A percentile compares a stretch with the other conserved stretches of the same genome.
phyloP scores from a whole-genome alignment of 2,888 invertebrate species.

The Allophyes oxyacanthae region DNA sequence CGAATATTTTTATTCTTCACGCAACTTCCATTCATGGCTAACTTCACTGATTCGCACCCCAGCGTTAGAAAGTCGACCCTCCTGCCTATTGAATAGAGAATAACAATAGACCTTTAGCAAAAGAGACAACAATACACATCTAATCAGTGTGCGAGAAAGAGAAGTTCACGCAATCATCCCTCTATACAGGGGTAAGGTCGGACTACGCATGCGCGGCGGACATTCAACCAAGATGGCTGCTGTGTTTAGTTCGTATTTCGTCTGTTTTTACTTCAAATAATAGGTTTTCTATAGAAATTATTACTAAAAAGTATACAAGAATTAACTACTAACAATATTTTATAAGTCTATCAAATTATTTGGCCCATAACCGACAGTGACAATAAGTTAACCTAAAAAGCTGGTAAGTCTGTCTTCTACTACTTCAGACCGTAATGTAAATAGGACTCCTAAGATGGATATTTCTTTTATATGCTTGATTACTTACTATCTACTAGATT shows the following conservation, averaged over 20 bases:
- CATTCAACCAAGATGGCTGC: slow-evolving; percentile 85
- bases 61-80: slow-evolving; percentile 75
- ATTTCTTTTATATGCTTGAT: no score
- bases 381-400: slow-evolving; percentile 5
- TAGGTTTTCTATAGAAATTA: background rate
- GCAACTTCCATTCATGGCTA: slow-evolving; percentile 55
- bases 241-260: slow-evolving; percentile 69
- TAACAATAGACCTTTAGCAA: slow-evolving; percentile 70
- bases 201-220: slow-evolving; percentile 75
- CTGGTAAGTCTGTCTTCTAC: slow-evolving; percentile 40
- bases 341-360: background rate
- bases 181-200: slow-evolving; percentile 67
- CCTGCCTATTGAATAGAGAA: slow-evolving; percentile 71
- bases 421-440: slow-evolving; percentile 6
- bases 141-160: slow-evolving; percentile 56
- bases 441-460: no score
- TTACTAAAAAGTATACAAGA: background rate
- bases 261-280: slow-evolving; percentile 49
- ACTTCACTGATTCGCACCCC: slow-evolving; percentile 72
- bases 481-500: no score
- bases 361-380: background rate
- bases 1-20: background rate
- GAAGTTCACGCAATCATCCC: slow-evolving; percentile 69
- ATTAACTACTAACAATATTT: background rate
- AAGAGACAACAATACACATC: slow-evolving; percentile 54